phyloP scores from a whole-genome alignment of 2,113 vertebrate genomes.

The Bubo bubo region DNA sequence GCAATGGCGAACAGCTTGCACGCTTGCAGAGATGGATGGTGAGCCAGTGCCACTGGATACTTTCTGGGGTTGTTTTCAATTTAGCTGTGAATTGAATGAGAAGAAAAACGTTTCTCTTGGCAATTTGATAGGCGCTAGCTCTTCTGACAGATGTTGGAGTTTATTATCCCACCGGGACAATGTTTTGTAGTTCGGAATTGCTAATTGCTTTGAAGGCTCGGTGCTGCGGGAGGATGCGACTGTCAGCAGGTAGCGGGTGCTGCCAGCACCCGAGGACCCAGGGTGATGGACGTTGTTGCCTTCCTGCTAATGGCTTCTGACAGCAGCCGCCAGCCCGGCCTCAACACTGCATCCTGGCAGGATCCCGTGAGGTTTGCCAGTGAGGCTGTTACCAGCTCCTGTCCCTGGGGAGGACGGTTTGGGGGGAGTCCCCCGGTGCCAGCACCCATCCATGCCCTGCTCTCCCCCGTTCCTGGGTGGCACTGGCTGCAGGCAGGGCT shows the following conservation, averaged over 20 bases:
- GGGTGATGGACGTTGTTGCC: not conserved
- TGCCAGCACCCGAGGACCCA: not conserved
- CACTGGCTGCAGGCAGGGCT: not conserved
- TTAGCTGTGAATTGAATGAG: conserved; percentile 80
- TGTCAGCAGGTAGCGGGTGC: not conserved
- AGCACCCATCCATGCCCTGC: not conserved
- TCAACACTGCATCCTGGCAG: not conserved
- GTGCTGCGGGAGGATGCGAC: conserved; percentile 10
- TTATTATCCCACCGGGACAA: conserved; percentile 77
- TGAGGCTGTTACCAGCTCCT: not conserved
- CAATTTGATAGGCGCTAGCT: conserved; percentile 75
- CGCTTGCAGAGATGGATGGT: conserved; percentile 67
- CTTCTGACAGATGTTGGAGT: conserved; percentile 82
- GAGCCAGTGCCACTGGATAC: conserved; percentile 69
- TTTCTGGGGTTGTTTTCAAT: conserved; percentile 79
- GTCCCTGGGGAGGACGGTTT: not conserved
- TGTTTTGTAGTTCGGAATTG: conserved; percentile 73
- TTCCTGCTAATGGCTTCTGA: not conserved
- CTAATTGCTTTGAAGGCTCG: conserved; percentile 73
- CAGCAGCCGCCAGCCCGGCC: not conserved
- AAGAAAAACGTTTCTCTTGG: conserved; percentile 81
- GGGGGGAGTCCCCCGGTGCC: not conserved
- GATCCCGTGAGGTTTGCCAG: not conserved
- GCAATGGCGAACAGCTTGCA: conserved; percentile 74
- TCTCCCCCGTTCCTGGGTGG: accelerated